Conservation (phyloP, 2,113 vertebrate genomes). For the Pampusana beccarii region DNA sequence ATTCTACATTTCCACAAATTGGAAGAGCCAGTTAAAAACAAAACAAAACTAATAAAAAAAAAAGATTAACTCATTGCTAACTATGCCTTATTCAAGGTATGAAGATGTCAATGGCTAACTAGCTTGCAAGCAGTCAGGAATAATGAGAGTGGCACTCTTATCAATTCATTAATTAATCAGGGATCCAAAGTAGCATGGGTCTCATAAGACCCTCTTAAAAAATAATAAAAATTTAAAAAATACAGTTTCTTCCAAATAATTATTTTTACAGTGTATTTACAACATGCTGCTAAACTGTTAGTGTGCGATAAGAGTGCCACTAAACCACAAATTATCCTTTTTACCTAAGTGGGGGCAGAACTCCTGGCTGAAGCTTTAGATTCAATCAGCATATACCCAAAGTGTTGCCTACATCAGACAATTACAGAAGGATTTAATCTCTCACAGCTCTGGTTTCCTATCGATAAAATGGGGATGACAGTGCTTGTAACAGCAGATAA, state of each 20-base stretch:
- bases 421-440: background rate
- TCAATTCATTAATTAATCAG: background rate
- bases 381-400: background rate
- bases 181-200: background rate
- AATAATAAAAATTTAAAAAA: background rate
- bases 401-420: background rate
- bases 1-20: slow-evolving; percentile 36
- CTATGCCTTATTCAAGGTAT: background rate
- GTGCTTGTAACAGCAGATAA: background rate
- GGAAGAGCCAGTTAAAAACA: slow-evolving; percentile 19
- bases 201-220: background rate
- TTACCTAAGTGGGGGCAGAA: background rate
- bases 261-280: background rate
- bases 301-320: background rate
- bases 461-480: background rate
- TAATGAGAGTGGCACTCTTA: background rate
- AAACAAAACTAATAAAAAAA: background rate
- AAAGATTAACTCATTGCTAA: slow-evolving; percentile 6
- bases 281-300: background rate
- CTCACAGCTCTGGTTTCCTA: background rate
- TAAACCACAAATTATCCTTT: background rate
- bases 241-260: background rate
- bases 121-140: background rate
- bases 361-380: background rate
- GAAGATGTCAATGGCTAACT: background rate